These are phyloP conservation scores for Drosophila albomicans DNA, from an alignment of 1,140 invertebrate genomes.

Conservation along the genomic window DNA sequence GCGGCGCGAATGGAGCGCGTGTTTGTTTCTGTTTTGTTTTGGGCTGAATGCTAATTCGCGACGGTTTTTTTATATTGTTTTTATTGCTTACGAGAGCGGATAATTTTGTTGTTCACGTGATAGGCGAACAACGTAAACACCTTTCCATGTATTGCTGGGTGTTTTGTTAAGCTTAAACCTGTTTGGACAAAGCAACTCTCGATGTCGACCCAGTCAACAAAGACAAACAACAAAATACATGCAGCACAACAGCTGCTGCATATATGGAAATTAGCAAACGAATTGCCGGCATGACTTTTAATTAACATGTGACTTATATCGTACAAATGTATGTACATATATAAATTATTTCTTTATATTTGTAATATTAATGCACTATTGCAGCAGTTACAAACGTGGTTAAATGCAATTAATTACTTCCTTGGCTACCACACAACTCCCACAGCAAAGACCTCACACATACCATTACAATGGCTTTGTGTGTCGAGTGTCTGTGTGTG, in stretches of 20 bases:
- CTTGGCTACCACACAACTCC: conserved; percentile 15
- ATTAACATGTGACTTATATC: conserved; percentile 74
- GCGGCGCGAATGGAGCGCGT: conserved; percentile 10
- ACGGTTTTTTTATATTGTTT: conserved; percentile 28
- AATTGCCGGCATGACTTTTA: conserved; percentile 59
- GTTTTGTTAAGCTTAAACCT: conserved; percentile 68
- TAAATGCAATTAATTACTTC: conserved; percentile 55
- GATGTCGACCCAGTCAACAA: conserved; percentile 55
- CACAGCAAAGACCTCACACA: conserved; percentile 3
- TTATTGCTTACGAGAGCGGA: conserved; percentile 42
- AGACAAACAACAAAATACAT: conserved; percentile 37
- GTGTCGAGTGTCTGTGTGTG: background rate
- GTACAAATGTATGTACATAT: conserved; percentile 31
- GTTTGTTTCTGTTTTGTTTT: conserved; percentile 41
- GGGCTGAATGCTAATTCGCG: conserved; percentile 51
- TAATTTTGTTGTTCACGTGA: conserved; percentile 74
- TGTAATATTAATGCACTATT: conserved; percentile 57
- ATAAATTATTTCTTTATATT: conserved; percentile 52
- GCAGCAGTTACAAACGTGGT: conserved; percentile 47
- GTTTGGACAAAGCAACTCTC: conserved; percentile 71
- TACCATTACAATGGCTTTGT: background rate
- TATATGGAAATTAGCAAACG: conserved; percentile 66
- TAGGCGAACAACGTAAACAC: conserved; percentile 57
- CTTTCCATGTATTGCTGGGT: conserved; percentile 59
- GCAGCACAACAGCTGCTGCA: conserved; percentile 40